Evolutionary conservation across 2,888 invertebrate genomes (phyloP), one percentile per base, ranked within the genome.

Genomic region (Gisinianus flammeolus): DNA sequence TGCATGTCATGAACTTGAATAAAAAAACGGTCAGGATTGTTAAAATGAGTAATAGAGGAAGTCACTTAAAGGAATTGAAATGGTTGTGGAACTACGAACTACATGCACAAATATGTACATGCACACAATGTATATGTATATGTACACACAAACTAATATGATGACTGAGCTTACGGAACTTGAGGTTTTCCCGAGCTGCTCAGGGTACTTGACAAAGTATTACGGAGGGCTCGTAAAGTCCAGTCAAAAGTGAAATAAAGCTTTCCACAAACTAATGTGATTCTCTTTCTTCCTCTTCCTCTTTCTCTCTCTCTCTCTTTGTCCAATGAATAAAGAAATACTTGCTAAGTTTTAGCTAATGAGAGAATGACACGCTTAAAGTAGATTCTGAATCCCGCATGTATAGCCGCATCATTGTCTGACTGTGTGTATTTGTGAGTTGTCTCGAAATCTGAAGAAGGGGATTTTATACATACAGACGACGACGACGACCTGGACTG

Each of bases 41-140:
- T n/a, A n/a, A n/a, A n/a, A 31, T 30, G 67, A 19, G 19, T n/a
- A 31, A 67, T 28, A 33, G 35, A 33, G 28, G 30, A 12, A 68
- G 31, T 33, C 68, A 68, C 67, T 67, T 67, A 30, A 67, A 33
- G 68, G 35, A 68, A 33, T 68, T 31, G n/a, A 54, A 54, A 54
- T 54, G 54, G n/a, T 54, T 54, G 19, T 54, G n/a, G 16, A 54
- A n/a, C 4, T 8, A 54, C n/a, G n/a, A 16, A 54, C 4, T 54
- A 54, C 54, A 54, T 16, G n/a, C 16, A 54, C 5, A 54, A 6
- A 44, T 44, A 16, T 44, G 6, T 16, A 44, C 44, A 6, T 44
- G 8, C 16, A 44, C 44, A 10, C 44, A 6, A 44, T 44, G 16
- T 44, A 10, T 44, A 44, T 44, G 44, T 44, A 16, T 44, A 44